A percentile compares a stretch with the other conserved stretches of the same genome.
Evolutionary conservation across 2,888 invertebrate species (phyloP).

Genomic region (Phorcus lineatus): DNA sequence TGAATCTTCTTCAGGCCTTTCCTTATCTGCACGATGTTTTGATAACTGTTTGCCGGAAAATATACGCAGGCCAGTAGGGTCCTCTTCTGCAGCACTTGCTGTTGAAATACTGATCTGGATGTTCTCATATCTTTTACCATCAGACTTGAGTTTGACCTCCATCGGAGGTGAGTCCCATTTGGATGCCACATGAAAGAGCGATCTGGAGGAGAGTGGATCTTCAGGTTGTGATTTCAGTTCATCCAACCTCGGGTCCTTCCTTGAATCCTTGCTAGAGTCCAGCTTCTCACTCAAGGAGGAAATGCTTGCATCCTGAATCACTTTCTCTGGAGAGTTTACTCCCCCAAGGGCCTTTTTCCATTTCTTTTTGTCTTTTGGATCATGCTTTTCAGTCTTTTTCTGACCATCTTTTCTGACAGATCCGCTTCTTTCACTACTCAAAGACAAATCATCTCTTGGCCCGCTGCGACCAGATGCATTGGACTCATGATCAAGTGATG

Average conservation of each 20-base stretch:
- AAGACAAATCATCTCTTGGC: no score
- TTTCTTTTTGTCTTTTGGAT: neutral
- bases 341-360: neutral
- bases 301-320: constrained; percentile 3
- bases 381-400: no score
- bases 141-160: neutral
- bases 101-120: constrained; percentile 15
- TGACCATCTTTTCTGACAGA: no score
- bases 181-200: neutral
- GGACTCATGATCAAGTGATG: no score
- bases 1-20: neutral
- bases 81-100: neutral
- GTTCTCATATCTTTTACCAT: neutral
- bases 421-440: no score
- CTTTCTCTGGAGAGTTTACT: neutral
- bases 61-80: neutral
- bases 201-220: neutral
- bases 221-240: neutral
- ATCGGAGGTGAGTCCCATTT: constrained; percentile 7
- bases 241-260: neutral
- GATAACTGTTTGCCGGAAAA: constrained; percentile 12
- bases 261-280: neutral
- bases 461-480: no score
- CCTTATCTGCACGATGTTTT: neutral
- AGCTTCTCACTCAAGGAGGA: constrained; percentile 1